phyloP scores from a whole-genome alignment of 1,140 invertebrate species.

The Pseudomyrmex cubaensis region DNA sequence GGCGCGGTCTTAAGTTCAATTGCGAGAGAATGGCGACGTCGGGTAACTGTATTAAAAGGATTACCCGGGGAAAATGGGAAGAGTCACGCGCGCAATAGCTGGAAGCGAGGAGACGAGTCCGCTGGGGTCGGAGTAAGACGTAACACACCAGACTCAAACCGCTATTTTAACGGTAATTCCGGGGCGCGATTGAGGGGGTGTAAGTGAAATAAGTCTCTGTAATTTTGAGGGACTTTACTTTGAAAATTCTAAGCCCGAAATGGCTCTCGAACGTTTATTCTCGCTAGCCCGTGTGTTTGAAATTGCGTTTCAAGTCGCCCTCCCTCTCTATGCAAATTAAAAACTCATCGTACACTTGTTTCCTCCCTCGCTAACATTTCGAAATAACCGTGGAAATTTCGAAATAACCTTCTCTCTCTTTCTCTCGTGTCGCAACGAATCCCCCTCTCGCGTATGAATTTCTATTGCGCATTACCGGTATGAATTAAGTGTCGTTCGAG shows the following conservation, averaged over 20 bases:
- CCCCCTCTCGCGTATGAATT: slow-evolving; percentile 70
- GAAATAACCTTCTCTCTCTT: too few relatives aligned
- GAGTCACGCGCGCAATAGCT: slow-evolving; percentile 30
- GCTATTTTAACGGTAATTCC: not conserved
- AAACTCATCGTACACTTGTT: too few relatives aligned
- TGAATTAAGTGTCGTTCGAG: slow-evolving; percentile 75
- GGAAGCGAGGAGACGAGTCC: not conserved
- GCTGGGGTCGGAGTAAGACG: not conserved
- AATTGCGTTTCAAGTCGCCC: too few relatives aligned
- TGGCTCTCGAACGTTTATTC: too few relatives aligned
- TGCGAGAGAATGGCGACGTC: slow-evolving; percentile 29
- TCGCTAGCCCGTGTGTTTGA: too few relatives aligned
- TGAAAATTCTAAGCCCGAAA: too few relatives aligned
- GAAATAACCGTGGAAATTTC: too few relatives aligned
- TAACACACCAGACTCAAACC: not conserved
- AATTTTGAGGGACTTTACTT: not conserved
- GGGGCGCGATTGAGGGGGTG: not conserved
- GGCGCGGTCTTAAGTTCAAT: slow-evolving; percentile 46
- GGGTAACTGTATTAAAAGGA: slow-evolving; percentile 40
- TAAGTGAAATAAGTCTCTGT: not conserved
- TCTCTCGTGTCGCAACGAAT: not conserved
- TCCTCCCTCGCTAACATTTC: too few relatives aligned
- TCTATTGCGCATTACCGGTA: slow-evolving; percentile 75
- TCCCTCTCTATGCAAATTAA: too few relatives aligned
- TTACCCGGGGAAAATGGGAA: slow-evolving; percentile 35